phyloP scores from a whole-genome alignment of 2,888 invertebrate genomes.

The Lacanobia oleracea region DNA sequence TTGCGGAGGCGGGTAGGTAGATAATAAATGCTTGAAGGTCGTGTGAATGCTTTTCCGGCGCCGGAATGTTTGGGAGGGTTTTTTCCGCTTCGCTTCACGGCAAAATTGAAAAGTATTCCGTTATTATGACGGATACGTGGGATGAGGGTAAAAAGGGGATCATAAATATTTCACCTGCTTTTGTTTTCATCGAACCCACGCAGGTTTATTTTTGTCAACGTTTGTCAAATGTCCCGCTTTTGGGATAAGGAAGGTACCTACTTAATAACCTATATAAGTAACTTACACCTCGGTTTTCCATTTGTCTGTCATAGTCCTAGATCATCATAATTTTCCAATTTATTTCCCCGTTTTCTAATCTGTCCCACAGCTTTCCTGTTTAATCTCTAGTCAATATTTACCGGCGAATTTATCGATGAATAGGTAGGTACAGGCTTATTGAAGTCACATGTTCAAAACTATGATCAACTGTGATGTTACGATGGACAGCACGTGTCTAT shows the following conservation, averaged over 20 bases:
- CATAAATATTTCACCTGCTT: slow-evolving; percentile 2
- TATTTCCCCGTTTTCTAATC: not conserved
- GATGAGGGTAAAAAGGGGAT: not conserved
- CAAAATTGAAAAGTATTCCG: slow-evolving; percentile 30
- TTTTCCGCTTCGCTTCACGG: slow-evolving; percentile 11
- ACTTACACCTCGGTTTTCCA: no score
- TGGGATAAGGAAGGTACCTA: no score
- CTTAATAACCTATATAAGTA: no score
- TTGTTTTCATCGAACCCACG: not conserved
- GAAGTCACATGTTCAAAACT: slow-evolving; percentile 52
- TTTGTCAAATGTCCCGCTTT: no score
- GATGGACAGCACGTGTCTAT: slow-evolving; percentile 57
- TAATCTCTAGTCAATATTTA: not conserved
- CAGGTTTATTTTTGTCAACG: slow-evolving; percentile 7
- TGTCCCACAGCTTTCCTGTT: not conserved
- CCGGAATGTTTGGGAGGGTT: slow-evolving; percentile 9
- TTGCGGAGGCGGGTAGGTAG: slow-evolving; percentile 1
- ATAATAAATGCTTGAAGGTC: slow-evolving; percentile 29
- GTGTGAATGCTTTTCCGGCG: slow-evolving; percentile 16
- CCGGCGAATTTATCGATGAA: slow-evolving; percentile 1
- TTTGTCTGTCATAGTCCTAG: no score
- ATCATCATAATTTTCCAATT: no score
- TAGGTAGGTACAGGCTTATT: slow-evolving; percentile 31
- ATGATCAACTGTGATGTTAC: slow-evolving; percentile 19
- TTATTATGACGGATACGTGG: not conserved